Evolutionary conservation across 2,797 vertebrate species (phyloP), one percentile per base, ranked within the genome.

Genomic region (Pampus argenteus): DNA sequence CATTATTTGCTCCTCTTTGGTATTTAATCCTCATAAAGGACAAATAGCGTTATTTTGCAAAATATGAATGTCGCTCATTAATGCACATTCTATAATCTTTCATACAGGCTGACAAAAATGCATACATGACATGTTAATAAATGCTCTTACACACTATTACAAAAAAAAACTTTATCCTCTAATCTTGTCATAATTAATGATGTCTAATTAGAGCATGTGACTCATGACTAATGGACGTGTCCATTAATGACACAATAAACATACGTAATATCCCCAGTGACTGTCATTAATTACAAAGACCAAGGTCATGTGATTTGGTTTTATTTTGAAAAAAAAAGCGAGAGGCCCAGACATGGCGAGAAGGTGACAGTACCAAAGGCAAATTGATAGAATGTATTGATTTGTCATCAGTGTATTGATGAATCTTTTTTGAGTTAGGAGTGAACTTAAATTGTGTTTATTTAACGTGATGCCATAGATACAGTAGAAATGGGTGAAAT

Each of bases 181-280:
- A 74, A 88, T 87, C 82, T 82, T 85, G 82, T 84, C 87, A 74
- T 58, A 76, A 82, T 85, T 93, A 92, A 93, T 93, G 87, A 83
- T 48, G 79, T 85, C 80, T 89, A 85, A 91, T 90, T 81, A 61
- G 66, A 85, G 66, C 72, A 55, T 77, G 79, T 80, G 81, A 83
- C 79, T 79, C 75, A 57, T 90, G 86, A 91, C 77, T 89, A 90
- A 93, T 92, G 83, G 73, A 79, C 78, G 10, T 80, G 81, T 84
- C 87, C 74, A 68, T 86, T 91, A 93, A 84, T 83, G 82, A 85
- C 83, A 94, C 86, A 86, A 83, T 87, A 83, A 86, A 75, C 85
- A 72, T 64, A 71, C 36, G 55, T 73, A 72, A 47, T 76, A 66
- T 66, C 69, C 78, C 69, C 66, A 45, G 68, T 73, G 83, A 82